These are phyloP conservation scores for Miniopterus natalensis DNA, from an alignment of 2,113 vertebrate genomes.

Conservation along the genomic window DNA sequence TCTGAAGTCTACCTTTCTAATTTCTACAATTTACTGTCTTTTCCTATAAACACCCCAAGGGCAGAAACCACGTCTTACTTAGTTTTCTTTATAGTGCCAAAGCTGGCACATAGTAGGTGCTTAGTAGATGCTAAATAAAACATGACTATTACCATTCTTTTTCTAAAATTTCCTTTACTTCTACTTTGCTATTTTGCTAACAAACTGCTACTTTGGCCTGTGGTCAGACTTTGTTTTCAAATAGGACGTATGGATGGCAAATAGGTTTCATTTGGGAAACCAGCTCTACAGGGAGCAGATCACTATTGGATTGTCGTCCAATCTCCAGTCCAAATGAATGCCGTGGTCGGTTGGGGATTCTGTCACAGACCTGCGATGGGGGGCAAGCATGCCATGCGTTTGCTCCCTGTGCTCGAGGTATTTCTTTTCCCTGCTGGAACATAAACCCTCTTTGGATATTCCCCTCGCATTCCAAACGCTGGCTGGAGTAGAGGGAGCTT, in stretches of 20 bases:
- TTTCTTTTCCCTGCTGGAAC: neutral
- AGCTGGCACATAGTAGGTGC: neutral
- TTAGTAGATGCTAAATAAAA: constrained; percentile 42
- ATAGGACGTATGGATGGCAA: neutral
- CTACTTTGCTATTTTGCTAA: neutral
- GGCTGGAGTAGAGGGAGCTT: neutral
- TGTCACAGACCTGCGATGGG: neutral
- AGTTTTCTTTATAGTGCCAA: neutral
- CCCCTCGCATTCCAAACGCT: neutral
- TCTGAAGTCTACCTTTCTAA: neutral
- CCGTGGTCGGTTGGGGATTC: neutral
- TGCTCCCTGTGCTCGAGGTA: neutral
- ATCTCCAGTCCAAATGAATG: neutral
- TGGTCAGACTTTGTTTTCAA: neutral
- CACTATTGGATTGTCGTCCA: neutral
- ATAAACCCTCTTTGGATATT: neutral
- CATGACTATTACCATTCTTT: neutral
- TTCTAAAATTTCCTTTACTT: neutral
- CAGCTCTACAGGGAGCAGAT: neutral
- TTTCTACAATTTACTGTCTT: neutral
- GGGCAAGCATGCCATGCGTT: neutral
- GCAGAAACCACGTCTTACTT: neutral
- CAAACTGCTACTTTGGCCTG: neutral
- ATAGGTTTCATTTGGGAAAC: neutral
- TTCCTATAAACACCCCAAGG: neutral